Evolutionary conservation across 2,113 vertebrate species (phyloP).

Genomic region (Syngnathus floridae): DNA sequence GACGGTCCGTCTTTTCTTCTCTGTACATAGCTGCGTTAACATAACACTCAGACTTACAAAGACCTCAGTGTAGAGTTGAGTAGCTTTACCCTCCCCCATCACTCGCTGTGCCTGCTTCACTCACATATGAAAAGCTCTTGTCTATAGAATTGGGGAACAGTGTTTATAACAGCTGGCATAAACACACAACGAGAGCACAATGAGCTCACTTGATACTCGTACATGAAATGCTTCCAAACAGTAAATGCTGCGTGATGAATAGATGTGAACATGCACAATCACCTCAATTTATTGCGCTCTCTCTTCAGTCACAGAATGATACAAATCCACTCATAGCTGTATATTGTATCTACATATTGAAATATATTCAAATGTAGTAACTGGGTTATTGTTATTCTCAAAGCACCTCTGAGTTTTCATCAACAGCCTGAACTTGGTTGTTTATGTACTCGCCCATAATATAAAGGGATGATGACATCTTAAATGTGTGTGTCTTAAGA

Average conservation of each 20-base stretch:
- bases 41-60: slow-evolving; percentile 47
- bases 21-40: slow-evolving; percentile 31
- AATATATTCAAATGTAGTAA: not conserved
- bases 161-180: not conserved
- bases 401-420: not conserved
- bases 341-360: not conserved
- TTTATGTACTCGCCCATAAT: not conserved
- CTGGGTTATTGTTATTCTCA: not conserved
- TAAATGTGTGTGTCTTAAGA: slow-evolving; percentile 2
- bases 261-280: not conserved
- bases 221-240: not conserved
- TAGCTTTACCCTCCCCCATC: slow-evolving; percentile 2
- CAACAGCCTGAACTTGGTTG: not conserved
- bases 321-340: not conserved
- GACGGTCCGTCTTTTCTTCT: slow-evolving; percentile 38
- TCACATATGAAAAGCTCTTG: slow-evolving; percentile 22
- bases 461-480: not conserved
- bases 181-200: slow-evolving; percentile 7
- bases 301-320: slow-evolving; percentile 8
- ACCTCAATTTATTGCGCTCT: slow-evolving; percentile 20
- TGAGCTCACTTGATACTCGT: slow-evolving; percentile 1
- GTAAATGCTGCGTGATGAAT: not conserved
- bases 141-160: slow-evolving; percentile 6
- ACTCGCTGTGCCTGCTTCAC: slow-evolving; percentile 22
- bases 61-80: slow-evolving; percentile 46